A percentile compares a stretch with the other conserved stretches of the same genome.
These are phyloP conservation scores for Bibio marci DNA, from an alignment of 2,888 invertebrate genomes.

Conservation along the genomic window DNA sequence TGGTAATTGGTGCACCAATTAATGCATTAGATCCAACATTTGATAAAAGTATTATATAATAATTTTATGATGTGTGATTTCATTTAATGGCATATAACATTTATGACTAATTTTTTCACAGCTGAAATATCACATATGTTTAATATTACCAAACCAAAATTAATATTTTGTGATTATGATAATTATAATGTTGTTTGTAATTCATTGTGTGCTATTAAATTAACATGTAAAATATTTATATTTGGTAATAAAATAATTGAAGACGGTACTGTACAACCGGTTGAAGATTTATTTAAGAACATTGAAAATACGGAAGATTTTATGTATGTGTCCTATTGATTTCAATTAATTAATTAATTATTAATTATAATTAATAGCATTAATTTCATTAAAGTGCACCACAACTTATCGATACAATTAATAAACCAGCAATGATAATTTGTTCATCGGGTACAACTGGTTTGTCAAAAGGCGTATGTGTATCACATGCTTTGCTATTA, in stretches of 20 bases:
- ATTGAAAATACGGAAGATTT: conserved; percentile 10
- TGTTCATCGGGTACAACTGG: conserved; percentile 25
- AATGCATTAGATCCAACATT: conserved; percentile 21
- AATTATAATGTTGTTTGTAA: conserved; percentile 15
- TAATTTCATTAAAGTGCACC: too few relatives aligned
- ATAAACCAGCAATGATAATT: conserved; percentile 14
- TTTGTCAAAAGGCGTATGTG: conserved; percentile 18
- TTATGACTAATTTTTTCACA: conserved; percentile 5
- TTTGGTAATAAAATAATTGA: conserved; percentile 17
- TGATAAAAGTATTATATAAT: conserved; percentile 17
- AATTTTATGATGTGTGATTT: too few relatives aligned
- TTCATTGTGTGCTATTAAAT: conserved; percentile 13
- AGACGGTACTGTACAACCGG: conserved; percentile 16
- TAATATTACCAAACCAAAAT: conserved; percentile 19
- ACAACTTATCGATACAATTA: neutral
- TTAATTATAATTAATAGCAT: too few relatives aligned
- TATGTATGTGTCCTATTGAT: too few relatives aligned
- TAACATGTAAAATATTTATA: conserved; percentile 15
- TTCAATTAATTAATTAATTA: too few relatives aligned
- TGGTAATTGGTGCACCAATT: conserved; percentile 22
- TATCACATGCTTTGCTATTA: neutral
- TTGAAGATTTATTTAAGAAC: too few relatives aligned
- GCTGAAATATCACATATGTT: conserved; percentile 21
- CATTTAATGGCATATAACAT: neutral
- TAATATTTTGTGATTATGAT: conserved; percentile 24